Evolutionary conservation across 2,797 vertebrate species (phyloP), one percentile per base, ranked within the genome.

Genomic region (Lagodon rhomboides): DNA sequence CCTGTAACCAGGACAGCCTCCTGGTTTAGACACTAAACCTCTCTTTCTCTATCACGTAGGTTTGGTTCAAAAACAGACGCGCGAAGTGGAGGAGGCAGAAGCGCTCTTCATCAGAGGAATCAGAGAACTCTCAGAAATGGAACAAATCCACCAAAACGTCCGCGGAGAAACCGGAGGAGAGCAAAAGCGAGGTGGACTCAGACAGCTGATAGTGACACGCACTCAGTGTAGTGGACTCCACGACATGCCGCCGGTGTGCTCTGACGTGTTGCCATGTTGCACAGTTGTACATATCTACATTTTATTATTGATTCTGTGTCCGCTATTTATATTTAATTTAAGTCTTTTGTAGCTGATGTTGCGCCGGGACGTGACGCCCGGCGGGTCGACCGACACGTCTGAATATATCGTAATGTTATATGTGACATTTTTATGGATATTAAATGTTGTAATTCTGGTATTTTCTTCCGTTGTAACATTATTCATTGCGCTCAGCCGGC

Each of bases 51-150:
- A 67, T 64, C 78, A 69, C 49, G 88, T 92, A 99, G 98, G 98
- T 99, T 85, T 99, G 98, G 98, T 99, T 99, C 94, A 99, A 99
- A 95, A 99, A 99, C 94, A 96, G 98, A 86, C 95, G 98, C 63
- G 98, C 98, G 7, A 99, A 99, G 92, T 99, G 98, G 98, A 96
- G 98, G 89, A 91, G 98, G 81, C 98, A 99, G 93, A 99, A 99
- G 88, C 80, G 98, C 25, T 99, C 98, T 1, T 99, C 98, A 1
- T 99, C 98, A 0, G 98, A 98, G 89, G 98, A 99, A 79, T 98
- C 98, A 11, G 98, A 99, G 89, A 97, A 97, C 74, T 91, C 96
- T 8, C 97, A 97, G 91, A 99, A 99, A 90, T 99, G 98, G 97
- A 97, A 91, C 95, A 98, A 98, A 96, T 72, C 94, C 0, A 83